Conservation (phyloP, 1,140 invertebrate genomes). For the Chionoecetes opilio region DNA sequence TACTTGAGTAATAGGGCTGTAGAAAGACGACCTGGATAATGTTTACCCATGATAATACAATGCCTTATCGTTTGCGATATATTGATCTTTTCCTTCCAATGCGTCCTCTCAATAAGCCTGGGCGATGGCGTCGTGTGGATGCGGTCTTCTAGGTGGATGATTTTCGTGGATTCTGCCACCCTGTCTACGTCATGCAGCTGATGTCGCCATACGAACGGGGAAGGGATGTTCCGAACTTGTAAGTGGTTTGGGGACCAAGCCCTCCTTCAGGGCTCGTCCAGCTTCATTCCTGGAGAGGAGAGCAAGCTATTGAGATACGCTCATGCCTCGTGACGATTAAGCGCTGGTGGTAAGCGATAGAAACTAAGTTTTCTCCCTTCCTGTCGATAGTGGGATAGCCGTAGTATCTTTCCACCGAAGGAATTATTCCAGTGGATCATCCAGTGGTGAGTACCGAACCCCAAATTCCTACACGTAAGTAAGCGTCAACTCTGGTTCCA, state of each 20-base stretch:
- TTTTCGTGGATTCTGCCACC: neutral
- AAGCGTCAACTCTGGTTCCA: conserved; percentile 49
- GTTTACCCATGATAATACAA: conserved; percentile 39
- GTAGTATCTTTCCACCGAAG: conserved; percentile 63
- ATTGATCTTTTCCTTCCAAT: conserved; percentile 13
- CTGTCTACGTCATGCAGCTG: conserved; percentile 25
- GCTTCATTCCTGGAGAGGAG: neutral
- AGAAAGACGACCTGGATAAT: conserved; percentile 48
- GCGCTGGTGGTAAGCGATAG: conserved; percentile 56
- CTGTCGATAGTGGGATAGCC: conserved; percentile 48
- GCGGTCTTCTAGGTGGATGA: neutral
- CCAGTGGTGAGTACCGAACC: conserved; percentile 42
- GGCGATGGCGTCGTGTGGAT: conserved; percentile 45
- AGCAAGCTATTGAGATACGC: conserved; percentile 35
- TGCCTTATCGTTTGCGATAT: conserved; percentile 21
- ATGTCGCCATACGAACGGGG: conserved; percentile 40
- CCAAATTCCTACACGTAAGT: conserved; percentile 56
- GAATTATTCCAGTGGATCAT: conserved; percentile 49
- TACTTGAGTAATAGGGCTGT: conserved; percentile 42
- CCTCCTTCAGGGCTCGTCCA: conserved; percentile 34
- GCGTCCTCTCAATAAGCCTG: neutral
- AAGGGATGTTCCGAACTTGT: conserved; percentile 48
- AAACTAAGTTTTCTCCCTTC: conserved; percentile 60
- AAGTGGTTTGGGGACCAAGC: conserved; percentile 48
- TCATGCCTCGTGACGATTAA: conserved; percentile 54